phyloP scores from a whole-genome alignment of 2,113 vertebrate species.

The Eublepharis macularius region DNA sequence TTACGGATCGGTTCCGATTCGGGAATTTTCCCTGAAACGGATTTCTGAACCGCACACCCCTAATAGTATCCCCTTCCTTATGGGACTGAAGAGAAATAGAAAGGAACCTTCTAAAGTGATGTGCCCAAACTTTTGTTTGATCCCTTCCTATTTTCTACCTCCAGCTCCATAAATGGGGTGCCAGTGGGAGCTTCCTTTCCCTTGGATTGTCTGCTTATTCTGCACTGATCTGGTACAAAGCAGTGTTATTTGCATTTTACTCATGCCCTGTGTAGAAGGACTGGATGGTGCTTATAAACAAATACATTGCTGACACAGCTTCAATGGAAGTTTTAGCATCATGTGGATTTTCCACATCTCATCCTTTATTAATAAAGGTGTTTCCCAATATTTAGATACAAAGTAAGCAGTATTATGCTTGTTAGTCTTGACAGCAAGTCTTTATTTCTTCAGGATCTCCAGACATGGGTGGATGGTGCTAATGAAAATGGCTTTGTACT shows the following conservation, averaged over 20 bases:
- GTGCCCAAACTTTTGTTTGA: background rate
- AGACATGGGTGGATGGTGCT: constrained; percentile 87
- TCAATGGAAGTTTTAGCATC: background rate
- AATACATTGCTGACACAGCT: background rate
- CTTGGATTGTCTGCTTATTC: background rate
- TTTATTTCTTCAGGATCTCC: constrained; percentile 82
- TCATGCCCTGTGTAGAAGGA: accelerated
- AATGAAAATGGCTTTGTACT: constrained; percentile 91
- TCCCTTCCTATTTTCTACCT: background rate
- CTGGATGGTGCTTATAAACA: background rate
- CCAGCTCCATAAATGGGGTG: background rate
- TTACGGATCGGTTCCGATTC: no score
- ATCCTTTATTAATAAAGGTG: background rate
- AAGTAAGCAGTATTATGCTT: background rate
- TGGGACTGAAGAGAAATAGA: background rate
- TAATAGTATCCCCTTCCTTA: no score
- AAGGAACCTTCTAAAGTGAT: background rate
- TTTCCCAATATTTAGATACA: accelerated
- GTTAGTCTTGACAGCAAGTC: background rate
- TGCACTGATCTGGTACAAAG: background rate
- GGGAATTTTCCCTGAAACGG: no score
- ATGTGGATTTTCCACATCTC: background rate
- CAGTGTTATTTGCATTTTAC: background rate
- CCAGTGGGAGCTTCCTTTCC: background rate
- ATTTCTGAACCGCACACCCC: no score